Base-by-base conservation (phyloP, 1,140 invertebrate species). In the Goniozus legneri region DNA sequence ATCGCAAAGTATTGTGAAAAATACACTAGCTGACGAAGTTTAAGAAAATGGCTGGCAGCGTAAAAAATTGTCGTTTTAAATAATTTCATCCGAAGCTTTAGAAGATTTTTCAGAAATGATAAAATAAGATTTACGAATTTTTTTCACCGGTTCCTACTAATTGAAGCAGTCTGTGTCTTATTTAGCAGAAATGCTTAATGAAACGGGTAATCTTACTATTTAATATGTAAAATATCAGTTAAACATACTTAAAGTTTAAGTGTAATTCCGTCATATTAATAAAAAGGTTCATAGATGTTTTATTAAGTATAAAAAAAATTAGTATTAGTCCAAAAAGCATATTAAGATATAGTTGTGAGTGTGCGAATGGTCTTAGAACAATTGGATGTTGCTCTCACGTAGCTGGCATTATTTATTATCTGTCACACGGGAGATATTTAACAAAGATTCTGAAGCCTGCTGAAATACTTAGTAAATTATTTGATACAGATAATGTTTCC, bases 231-330 rank as follows among this genome's bases (percentile, higher is more conserved):
- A 22, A 36, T 22, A 46, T 35, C 16, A 39, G 16, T 30, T 10
- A 31, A 32, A 32, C 15, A 40, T 48, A 20, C 13, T 51, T 10
- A 51, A 44, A 43, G 22, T 50, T 10, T 20, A 52, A 38, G 35
- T 56, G 18, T 30, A n/a, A 40, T 56, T 42, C 13, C 45, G 54
- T 2, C 46, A 56, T 41, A 56, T 40, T 12, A 41, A 18, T 41
- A 8, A 12, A 1, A 48, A 44, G 34, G 19, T n/a, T 3, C 45
- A 53, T 21, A 45, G 31, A 35, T 49, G 36, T 39, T 48, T 35
- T 34, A 30, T 53, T 14, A 36, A 49, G 6, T 53, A 53, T 30
- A 18, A n/a, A 19, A 41, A 42, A n/a, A 45, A 49, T 45, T 31
- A 16, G 20, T n/a, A 27, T 32, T 35, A 42, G 37, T 15, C 8